Conservation (phyloP, 2,113 vertebrate genomes). For the Hipposideros armiger region DNA sequence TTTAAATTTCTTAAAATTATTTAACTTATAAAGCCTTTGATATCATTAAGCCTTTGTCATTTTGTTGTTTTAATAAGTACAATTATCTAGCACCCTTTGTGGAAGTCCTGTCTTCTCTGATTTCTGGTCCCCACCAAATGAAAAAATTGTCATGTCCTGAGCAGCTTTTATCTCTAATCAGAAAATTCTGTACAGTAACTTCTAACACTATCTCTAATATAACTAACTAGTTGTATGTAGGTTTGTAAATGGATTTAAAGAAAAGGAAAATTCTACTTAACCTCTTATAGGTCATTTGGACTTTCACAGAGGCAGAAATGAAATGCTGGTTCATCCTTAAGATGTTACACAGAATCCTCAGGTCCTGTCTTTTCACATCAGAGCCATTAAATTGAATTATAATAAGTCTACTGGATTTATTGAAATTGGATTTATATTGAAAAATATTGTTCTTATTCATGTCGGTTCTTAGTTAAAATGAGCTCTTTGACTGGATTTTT, state of each 20-base stretch:
- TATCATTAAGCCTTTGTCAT: slow-evolving; percentile 2
- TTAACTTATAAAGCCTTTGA: slow-evolving; percentile 22
- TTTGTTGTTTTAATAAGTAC: not conserved
- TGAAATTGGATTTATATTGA: slow-evolving; percentile 10
- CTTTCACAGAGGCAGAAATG: not conserved
- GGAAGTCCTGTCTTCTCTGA: slow-evolving; percentile 32
- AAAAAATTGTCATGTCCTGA: slow-evolving; percentile 5
- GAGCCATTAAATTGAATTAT: not conserved
- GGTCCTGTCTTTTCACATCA: not conserved
- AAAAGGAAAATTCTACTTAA: not conserved
- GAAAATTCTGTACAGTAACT: not conserved
- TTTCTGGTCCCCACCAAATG: slow-evolving; percentile 6
- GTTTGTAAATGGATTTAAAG: not conserved
- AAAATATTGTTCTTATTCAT: not conserved
- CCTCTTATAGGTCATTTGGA: not conserved
- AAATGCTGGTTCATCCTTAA: not conserved
- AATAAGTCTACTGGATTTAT: too few species aligned
- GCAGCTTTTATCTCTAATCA: slow-evolving; percentile 6
- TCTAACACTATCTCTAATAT: not conserved
- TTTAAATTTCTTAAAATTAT: slow-evolving; percentile 11
- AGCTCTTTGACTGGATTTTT: slow-evolving; percentile 26
- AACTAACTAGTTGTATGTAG: not conserved
- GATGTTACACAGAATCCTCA: not conserved
- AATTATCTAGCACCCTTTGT: not conserved
- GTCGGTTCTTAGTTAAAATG: slow-evolving; percentile 49